Percentiles rank a stretch among this genome's conserved stretches.
phyloP scores from a whole-genome alignment of 1,140 invertebrate species.

The Ericerus pela region DNA sequence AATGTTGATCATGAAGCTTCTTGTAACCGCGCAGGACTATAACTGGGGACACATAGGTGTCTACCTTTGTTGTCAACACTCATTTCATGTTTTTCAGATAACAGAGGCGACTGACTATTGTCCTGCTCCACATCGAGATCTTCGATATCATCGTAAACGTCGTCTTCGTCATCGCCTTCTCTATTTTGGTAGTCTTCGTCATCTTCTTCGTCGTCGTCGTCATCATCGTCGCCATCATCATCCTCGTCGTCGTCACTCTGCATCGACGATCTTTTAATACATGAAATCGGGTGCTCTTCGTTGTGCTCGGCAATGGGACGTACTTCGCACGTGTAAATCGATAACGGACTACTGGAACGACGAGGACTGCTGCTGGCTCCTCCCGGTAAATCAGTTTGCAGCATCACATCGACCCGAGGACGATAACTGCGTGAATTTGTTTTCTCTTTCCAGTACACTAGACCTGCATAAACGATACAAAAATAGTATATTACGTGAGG shows the following conservation, averaged over 20 bases:
- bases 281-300: slow-evolving; percentile 42
- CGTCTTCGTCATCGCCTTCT: slow-evolving; percentile 1
- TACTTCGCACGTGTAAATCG: slow-evolving; percentile 48
- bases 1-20: too few relatives aligned
- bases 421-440: not conserved
- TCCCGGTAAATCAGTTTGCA: not conserved
- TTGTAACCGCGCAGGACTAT: too few relatives aligned
- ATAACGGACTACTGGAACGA: slow-evolving; percentile 14
- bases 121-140: slow-evolving; percentile 3
- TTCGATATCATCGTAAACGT: slow-evolving; percentile 8
- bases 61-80: not conserved
- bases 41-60: not conserved
- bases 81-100: not conserved
- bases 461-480: not conserved
- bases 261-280: slow-evolving; percentile 4
- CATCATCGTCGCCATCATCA: slow-evolving; percentile 10
- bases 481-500: not conserved
- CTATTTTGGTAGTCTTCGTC: slow-evolving; percentile 8
- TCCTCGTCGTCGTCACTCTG: slow-evolving; percentile 6
- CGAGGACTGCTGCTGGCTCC: not conserved
- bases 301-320: slow-evolving; percentile 70
- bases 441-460: slow-evolving; percentile 1
- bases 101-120: not conserved
- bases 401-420: not conserved
- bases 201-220: slow-evolving; percentile 9